phyloP scores from a whole-genome alignment of 2,888 invertebrate species.

The Polymixis flavicincta region DNA sequence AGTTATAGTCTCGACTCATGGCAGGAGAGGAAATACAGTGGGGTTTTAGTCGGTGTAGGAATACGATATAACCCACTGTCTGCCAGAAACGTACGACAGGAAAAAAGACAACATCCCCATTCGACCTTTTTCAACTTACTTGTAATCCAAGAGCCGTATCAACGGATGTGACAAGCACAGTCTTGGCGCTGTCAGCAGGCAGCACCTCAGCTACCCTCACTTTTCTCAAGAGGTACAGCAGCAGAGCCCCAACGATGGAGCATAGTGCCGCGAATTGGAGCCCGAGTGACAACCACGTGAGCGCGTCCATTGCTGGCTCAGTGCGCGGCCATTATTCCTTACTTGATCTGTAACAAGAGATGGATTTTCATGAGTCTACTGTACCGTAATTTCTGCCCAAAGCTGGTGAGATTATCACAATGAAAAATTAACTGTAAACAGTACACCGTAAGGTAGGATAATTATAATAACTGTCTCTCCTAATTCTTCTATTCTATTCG shows the following conservation, averaged over 20 bases:
- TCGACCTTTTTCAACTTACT: conserved; percentile 77
- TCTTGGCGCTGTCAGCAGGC: conserved; percentile 92
- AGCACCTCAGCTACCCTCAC: conserved; percentile 91
- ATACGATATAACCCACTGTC: not conserved
- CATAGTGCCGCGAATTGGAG: conserved; percentile 95
- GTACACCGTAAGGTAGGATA: not conserved
- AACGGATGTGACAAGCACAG: conserved; percentile 94
- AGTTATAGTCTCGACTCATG: no score
- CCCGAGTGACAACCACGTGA: conserved; percentile 95
- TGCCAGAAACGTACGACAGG: not conserved
- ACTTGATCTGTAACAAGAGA: conserved; percentile 78
- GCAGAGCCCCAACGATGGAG: conserved; percentile 95
- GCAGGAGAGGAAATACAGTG: no score
- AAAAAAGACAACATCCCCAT: not conserved
- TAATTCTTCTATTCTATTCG: not conserved
- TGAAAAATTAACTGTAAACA: not conserved
- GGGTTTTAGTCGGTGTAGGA: not conserved
- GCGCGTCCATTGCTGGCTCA: conserved; percentile 93
- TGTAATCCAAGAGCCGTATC: conserved; percentile 95
- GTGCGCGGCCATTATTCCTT: conserved; percentile 77
- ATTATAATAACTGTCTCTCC: not conserved
- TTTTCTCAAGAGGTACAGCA: conserved; percentile 94
- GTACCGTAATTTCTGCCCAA: not conserved
- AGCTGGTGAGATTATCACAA: not conserved
- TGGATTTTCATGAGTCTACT: conserved; percentile 12